A percentile compares a stretch with the other conserved stretches of the same genome.
Conservation (phyloP, 2,888 invertebrate species). For the Eueremaeus valkanovi region DNA sequence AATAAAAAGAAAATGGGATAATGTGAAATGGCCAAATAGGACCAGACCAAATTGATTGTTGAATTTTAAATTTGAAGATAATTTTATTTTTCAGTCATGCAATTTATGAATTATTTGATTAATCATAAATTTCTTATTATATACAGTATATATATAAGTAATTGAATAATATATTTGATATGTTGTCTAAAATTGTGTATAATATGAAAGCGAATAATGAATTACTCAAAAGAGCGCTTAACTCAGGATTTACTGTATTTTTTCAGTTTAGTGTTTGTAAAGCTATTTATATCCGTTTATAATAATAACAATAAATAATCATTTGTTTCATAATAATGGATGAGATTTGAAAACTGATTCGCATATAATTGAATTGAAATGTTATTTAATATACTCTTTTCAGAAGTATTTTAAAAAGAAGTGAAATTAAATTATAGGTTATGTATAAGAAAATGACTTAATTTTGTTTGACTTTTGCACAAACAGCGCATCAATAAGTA, state of each 20-base stretch:
- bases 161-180: background rate
- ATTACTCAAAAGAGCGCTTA: no score
- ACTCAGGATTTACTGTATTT: background rate
- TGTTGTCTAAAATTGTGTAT: background rate
- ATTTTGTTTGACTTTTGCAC: background rate
- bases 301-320: background rate
- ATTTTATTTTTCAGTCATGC: no score
- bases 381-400: background rate
- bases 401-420: background rate
- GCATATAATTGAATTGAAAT: background rate
- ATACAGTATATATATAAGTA: background rate
- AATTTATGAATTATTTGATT: background rate
- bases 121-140: no score
- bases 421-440: background rate
- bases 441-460: background rate
- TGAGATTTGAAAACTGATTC: background rate
- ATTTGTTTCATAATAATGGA: background rate
- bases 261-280: no score
- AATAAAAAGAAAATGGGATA: no score
- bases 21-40: no score
- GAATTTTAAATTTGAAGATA: no score
- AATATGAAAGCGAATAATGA: no score
- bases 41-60: no score
- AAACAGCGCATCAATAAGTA: background rate
- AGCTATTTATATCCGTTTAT: slow-evolving; percentile 3